A percentile compares a stretch with the other conserved stretches of the same genome.
Conservation (phyloP, 2,797 vertebrate genomes). For the Leptoclinus maculatus region DNA sequence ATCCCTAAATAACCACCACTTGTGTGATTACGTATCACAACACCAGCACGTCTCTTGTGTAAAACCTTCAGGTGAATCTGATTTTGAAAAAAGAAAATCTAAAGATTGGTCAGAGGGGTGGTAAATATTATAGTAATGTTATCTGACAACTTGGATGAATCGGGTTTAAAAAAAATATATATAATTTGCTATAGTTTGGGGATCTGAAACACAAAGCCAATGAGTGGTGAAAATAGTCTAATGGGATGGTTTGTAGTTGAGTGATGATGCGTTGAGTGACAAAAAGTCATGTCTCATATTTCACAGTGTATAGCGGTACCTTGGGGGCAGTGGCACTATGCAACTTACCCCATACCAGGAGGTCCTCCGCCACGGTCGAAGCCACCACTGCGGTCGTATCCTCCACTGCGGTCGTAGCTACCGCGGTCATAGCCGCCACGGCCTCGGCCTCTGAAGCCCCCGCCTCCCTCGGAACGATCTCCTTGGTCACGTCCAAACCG, state of each 20-base stretch:
- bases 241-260: conserved; percentile 41
- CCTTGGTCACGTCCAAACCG: conserved; percentile 81
- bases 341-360: conserved; percentile 89
- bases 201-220: conserved; percentile 55
- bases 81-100: background rate
- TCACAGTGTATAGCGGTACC: conserved; percentile 74
- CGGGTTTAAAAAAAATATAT: background rate
- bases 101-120: background rate
- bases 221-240: conserved; percentile 37
- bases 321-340: conserved; percentile 81
- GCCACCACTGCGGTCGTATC: conserved; percentile 74
- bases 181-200: background rate
- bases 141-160: conserved; percentile 1
- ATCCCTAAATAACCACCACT: conserved; percentile 9
- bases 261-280: conserved; percentile 29
- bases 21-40: background rate
- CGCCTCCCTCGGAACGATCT: conserved; percentile 80
- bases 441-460: conserved; percentile 74
- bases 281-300: conserved; percentile 44
- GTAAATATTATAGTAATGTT: conserved; percentile 4
- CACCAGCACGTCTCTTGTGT: background rate
- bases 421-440: conserved; percentile 58
- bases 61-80: background rate
- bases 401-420: conserved; percentile 62
- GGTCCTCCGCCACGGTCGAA: conserved; percentile 81